phyloP scores from a whole-genome alignment of 2,113 vertebrate genomes.

The Cisticola juncidis region DNA sequence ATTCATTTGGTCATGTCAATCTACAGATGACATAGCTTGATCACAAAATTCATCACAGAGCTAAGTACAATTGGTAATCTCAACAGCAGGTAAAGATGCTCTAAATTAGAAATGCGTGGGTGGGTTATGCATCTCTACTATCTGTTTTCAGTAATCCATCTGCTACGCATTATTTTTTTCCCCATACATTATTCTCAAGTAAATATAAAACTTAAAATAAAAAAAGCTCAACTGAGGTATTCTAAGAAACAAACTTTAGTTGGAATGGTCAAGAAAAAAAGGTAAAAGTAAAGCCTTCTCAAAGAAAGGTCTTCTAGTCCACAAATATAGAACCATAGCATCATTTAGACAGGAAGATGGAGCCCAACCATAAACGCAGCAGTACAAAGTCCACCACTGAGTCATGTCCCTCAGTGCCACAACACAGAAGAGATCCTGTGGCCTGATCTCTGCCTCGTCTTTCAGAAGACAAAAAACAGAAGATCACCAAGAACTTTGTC shows the following conservation, averaged over 20 bases:
- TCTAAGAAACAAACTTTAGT: neutral
- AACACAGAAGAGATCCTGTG: neutral
- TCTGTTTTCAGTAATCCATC: neutral
- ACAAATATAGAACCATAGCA: neutral
- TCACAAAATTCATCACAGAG: conserved; percentile 26
- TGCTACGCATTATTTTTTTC: neutral
- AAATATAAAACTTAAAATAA: neutral
- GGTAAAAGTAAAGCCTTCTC: neutral
- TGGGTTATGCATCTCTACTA: neutral
- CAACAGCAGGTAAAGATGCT: neutral
- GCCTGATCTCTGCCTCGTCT: neutral
- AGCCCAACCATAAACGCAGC: neutral
- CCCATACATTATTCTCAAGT: neutral
- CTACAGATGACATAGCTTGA: conserved; percentile 24
- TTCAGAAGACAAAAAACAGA: neutral
- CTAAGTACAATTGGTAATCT: conserved; percentile 31
- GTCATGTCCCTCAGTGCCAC: neutral
- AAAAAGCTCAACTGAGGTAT: neutral
- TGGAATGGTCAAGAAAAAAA: neutral
- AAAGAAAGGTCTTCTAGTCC: neutral
- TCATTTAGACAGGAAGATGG: neutral
- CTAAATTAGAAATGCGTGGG: neutral
- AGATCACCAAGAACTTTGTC: neutral
- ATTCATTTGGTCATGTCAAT: conserved; percentile 28
- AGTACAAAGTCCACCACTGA: neutral